Evolutionary conservation across 2,888 invertebrate species (phyloP).

Genomic region (Apantesis nais): DNA sequence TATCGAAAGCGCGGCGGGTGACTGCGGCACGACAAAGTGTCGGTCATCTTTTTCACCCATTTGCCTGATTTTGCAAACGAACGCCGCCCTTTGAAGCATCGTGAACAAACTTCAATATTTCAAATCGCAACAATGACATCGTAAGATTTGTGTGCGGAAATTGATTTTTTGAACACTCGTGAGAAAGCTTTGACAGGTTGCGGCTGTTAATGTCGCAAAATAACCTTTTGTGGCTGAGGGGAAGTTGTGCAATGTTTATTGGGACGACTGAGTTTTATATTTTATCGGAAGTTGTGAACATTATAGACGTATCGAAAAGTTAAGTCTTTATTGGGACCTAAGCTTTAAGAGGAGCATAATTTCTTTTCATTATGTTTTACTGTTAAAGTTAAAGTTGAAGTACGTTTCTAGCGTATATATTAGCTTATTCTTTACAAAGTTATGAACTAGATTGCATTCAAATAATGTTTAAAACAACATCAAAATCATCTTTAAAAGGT

Average conservation of each 20-base stretch:
- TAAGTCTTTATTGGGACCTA: conserved; percentile 10
- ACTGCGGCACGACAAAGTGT: conserved; percentile 65
- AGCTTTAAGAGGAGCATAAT: conserved; percentile 2
- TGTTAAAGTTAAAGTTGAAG: not conserved
- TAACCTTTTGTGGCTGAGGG: conserved; percentile 54
- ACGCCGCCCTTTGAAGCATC: conserved; percentile 64
- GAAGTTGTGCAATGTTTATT: conserved; percentile 66
- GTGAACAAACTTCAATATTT: conserved; percentile 74
- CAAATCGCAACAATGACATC: conserved; percentile 80
- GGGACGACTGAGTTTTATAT: conserved; percentile 32
- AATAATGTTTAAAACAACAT: conserved; percentile 3
- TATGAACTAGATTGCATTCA: conserved; percentile 8
- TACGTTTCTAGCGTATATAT: not conserved
- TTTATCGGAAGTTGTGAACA: conserved; percentile 53
- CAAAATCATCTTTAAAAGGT: conserved; percentile 11
- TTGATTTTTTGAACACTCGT: conserved; percentile 80
- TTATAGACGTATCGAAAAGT: conserved; percentile 29
- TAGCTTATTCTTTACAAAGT: conserved; percentile 3
- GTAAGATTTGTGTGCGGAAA: conserved; percentile 85
- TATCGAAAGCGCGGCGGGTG: conserved; percentile 72
- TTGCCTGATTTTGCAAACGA: conserved; percentile 55
- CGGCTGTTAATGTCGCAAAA: conserved; percentile 63
- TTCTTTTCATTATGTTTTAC: not conserved
- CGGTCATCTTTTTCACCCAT: conserved; percentile 55
- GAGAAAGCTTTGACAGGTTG: conserved; percentile 82